Conservation (phyloP, 2,797 vertebrate species). For the Aplochiton taeniatus region DNA sequence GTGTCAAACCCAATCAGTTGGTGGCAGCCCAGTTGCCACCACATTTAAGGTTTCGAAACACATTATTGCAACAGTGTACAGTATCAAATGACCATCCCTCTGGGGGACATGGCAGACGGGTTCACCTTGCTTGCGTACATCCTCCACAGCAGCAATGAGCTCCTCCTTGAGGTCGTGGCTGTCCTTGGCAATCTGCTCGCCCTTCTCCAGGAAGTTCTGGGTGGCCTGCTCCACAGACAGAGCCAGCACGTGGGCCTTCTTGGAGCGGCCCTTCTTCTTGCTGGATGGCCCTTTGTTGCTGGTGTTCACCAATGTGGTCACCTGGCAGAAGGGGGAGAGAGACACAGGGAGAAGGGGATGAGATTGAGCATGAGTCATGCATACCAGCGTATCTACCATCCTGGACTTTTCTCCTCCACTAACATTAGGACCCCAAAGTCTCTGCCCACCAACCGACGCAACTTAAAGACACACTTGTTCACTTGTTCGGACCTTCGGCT, state of each 20-base stretch:
- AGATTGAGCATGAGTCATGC: not conserved
- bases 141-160: constrained; percentile 92
- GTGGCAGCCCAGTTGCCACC: too few relatives aligned
- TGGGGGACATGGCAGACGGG: not conserved
- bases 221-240: constrained; percentile 97
- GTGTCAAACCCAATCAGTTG: too few relatives aligned
- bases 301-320: constrained; percentile 97
- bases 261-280: constrained; percentile 98
- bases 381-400: too few relatives aligned
- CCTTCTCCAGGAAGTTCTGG: constrained; percentile 97
- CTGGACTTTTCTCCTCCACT: too few relatives aligned
- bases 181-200: constrained; percentile 97
- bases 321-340: constrained; percentile 66
- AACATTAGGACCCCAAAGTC: too few relatives aligned
- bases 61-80: too few relatives aligned
- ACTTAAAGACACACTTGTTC: too few relatives aligned
- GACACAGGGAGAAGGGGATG: not conserved
- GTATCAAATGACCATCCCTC: too few relatives aligned
- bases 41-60: too few relatives aligned
- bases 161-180: constrained; percentile 98
- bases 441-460: too few relatives aligned
- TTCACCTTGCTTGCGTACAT: constrained; percentile 96
- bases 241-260: constrained; percentile 98
- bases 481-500: too few relatives aligned
- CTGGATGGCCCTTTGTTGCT: constrained; percentile 97